Evolutionary conservation across 35 echinoderm and acorn worm genomes (phyloP), one percentile per base, ranked within the genome.

Genomic region (Ophioderma brevispina): DNA sequence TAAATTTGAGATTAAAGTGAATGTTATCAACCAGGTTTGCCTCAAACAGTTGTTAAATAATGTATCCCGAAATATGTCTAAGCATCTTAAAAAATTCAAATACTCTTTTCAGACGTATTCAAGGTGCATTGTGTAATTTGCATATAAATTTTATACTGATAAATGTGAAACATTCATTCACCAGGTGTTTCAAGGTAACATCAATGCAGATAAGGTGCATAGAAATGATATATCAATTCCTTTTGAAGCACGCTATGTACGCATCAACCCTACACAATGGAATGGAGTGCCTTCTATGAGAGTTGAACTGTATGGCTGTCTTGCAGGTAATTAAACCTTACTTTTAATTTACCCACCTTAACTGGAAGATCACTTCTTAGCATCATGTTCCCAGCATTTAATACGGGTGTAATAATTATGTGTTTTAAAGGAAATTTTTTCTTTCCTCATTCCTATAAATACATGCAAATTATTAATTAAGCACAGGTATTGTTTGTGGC

Each of bases 301-400:
- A 30, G 75, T 91, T 31, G 90, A 91, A 39, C 38, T 91, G 13
- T 91, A 86, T 79, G 90, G 90, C 0, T 91, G 90, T 85, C 82
- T 91, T 0, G 84, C 59, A 76, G 90, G 90, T 91, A 33, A 3
- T n/a, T n/a, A n/a, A n/a, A n/a, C n/a, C n/a, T n/a, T n/a, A n/a
- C n/a, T n/a, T n/a, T n/a, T n/a, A n/a, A n/a, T n/a, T n/a, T n/a
- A n/a, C n/a, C n/a, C n/a, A n/a, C n/a, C n/a, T n/a, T n/a, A n/a
- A n/a, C n/a, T n/a, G n/a, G n/a, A n/a, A n/a, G n/a, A n/a, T n/a
- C n/a, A n/a, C n/a, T n/a, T n/a, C n/a, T n/a, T n/a, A n/a, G n/a
- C n/a, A n/a, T n/a, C n/a, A n/a, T n/a, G n/a, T n/a, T n/a, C n/a
- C n/a, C n/a, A n/a, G n/a, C n/a, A n/a, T n/a, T n/a, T n/a, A n/a